phyloP scores from a whole-genome alignment of 64 coral and sea anemone genomes.

The Pocillopora damicornis region DNA sequence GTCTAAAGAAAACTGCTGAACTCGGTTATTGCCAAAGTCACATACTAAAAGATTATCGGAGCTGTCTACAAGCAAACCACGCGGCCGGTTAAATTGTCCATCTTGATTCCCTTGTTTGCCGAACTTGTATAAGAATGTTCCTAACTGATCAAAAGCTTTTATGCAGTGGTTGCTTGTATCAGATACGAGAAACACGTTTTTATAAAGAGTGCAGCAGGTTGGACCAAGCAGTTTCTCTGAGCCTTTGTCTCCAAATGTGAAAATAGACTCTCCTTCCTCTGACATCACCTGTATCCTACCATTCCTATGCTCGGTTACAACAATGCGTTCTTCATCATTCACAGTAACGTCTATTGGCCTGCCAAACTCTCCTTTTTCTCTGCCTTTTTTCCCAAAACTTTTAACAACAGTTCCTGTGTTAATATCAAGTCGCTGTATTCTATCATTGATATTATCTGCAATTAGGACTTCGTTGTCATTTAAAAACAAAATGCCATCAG shows the following conservation, averaged over 20 bases:
- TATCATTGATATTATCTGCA: conserved; percentile 29
- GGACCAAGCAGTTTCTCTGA: conserved; percentile 5
- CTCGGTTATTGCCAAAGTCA: background rate
- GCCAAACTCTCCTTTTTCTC: conserved; percentile 34
- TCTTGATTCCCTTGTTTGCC: conserved; percentile 7
- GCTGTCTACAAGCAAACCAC: conserved; percentile 27
- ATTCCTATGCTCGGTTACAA: conserved; percentile 18
- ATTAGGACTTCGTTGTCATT: conserved; percentile 22
- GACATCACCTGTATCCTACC: conserved; percentile 38
- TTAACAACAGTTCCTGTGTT: conserved; percentile 29
- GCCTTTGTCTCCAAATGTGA: background rate
- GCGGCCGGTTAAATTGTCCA: conserved; percentile 4
- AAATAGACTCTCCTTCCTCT: background rate
- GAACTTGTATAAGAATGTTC: background rate
- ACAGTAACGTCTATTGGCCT: conserved; percentile 28
- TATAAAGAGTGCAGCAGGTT: background rate
- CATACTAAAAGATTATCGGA: conserved; percentile 23
- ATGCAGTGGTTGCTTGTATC: conserved; percentile 19
- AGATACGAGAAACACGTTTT: conserved; percentile 15
- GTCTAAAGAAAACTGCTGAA: conserved; percentile 41
- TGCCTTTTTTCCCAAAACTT: conserved; percentile 37
- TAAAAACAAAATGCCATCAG: conserved; percentile 41
- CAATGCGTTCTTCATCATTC: conserved; percentile 35
- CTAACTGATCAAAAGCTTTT: conserved; percentile 27
- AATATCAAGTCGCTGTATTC: conserved; percentile 44